Evolutionary conservation across 2,113 vertebrate species (phyloP), one percentile per base, ranked within the genome.

Genomic region (Oxyura jamaicensis): DNA sequence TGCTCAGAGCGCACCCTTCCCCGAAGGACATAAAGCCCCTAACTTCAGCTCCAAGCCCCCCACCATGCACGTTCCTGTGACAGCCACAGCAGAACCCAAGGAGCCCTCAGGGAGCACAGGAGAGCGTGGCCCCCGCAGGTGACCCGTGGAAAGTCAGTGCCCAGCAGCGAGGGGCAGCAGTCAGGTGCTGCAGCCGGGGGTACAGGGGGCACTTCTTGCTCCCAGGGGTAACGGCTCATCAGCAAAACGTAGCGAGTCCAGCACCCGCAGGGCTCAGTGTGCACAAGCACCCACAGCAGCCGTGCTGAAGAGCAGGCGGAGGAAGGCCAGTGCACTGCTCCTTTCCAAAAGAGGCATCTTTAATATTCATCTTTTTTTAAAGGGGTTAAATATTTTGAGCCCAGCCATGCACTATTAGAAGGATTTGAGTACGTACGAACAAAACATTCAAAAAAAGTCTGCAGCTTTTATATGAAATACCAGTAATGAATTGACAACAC

Each of bases 381-480:
- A 93, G 83, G 93, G 90, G 87, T 73, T 95, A 91, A 63, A 69
- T 90, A 87, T 93, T 94, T 83, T 88, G 79, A 82, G 29, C 90
- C 94, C 75, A 80, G 90, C 50, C 91, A 36, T 87, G 87, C 83
- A 87, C 60, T 96, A 75, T 26, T 4, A 44, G 73, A 42, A 86
- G 93, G 77, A 90, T 88, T 59, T 19, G 66, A 88, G 84, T 72
- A 90, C 74, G 25, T 56, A 76, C 9, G 97, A 97, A 96, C 93
- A 93, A 86, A 76, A 85, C 93, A 86, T 69, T 74, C 82, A 83
- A 65, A 92, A 96, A 91, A 94, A 96, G 95, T 84, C 95, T 55
- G 87, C 91, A 86, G 97, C 92, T 96, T 94, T 77, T 81, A 72
- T 79, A 95, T 76, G 96, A 93, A 96, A 94, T 44, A 91, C 78